phyloP scores from a whole-genome alignment of 2,888 invertebrate genomes.

The Amiota mariae region DNA sequence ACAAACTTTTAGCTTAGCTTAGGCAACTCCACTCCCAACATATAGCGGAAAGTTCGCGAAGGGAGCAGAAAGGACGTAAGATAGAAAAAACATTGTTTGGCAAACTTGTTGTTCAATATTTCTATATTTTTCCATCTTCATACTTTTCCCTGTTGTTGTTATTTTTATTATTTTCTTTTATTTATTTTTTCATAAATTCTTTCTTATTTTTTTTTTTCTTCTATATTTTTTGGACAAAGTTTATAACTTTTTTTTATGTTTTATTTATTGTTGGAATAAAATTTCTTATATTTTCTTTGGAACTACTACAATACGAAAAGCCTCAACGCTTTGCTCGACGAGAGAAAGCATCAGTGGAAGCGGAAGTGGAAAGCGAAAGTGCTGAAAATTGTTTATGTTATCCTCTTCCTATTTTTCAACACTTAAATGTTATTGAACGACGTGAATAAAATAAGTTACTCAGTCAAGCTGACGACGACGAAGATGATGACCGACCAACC shows the following conservation, averaged over 20 bases:
- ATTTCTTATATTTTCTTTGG: no score
- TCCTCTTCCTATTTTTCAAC: no score
- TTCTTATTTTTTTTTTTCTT: background rate
- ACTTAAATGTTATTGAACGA: no score
- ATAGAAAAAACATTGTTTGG: background rate
- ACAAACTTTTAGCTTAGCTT: constrained; percentile 9
- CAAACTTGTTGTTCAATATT: constrained; percentile 13
- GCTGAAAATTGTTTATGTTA: background rate
- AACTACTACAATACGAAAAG: no score
- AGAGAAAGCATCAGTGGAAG: no score
- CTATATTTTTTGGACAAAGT: background rate
- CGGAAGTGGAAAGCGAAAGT: background rate
- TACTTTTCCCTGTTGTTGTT: background rate
- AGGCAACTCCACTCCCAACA: background rate
- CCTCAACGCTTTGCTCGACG: no score
- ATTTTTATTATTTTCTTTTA: constrained; percentile 2
- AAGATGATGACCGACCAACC: background rate
- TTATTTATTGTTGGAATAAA: constrained; percentile 6
- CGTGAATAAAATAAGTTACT: no score
- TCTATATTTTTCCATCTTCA: background rate
- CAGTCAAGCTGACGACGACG: no score
- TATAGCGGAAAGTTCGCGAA: no score
- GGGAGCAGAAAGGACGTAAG: no score
- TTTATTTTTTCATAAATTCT: background rate
- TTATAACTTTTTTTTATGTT: constrained; percentile 9